These are phyloP conservation scores for Suricata suricatta DNA, from an alignment of 2,113 vertebrate genomes.

Conservation along the genomic window DNA sequence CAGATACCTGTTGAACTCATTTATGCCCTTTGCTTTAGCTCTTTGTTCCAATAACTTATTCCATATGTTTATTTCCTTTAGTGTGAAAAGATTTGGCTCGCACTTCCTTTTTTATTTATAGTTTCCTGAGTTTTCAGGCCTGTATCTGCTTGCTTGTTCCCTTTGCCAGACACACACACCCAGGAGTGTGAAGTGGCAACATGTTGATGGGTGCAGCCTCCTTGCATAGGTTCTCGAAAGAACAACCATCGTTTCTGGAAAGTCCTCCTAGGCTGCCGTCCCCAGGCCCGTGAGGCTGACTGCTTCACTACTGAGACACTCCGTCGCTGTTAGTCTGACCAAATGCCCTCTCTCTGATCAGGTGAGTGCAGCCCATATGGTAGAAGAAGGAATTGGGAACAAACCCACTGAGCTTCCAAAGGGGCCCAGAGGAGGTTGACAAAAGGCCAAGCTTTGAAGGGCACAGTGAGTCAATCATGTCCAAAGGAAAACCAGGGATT, in stretches of 20 bases:
- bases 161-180: background rate
- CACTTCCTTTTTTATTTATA: constrained; percentile 68
- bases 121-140: constrained; percentile 73
- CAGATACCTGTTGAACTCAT: constrained; percentile 80
- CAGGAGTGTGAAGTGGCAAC: constrained; percentile 23
- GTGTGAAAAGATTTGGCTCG: constrained; percentile 65
- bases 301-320: background rate
- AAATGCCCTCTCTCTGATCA: background rate
- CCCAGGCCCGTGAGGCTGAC: background rate
- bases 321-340: background rate
- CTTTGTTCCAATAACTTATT: constrained; percentile 79
- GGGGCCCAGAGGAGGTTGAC: background rate
- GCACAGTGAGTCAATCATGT: background rate
- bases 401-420: background rate
- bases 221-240: background rate
- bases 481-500: background rate
- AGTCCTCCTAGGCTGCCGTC: background rate
- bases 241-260: background rate
- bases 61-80: constrained; percentile 80
- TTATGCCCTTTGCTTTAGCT: constrained; percentile 73
- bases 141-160: constrained; percentile 13
- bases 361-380: background rate
- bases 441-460: background rate
- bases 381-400: background rate
- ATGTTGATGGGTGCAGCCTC: background rate